phyloP scores from a whole-genome alignment of 2,113 vertebrate species.

The Pachypanchax playfairii region DNA sequence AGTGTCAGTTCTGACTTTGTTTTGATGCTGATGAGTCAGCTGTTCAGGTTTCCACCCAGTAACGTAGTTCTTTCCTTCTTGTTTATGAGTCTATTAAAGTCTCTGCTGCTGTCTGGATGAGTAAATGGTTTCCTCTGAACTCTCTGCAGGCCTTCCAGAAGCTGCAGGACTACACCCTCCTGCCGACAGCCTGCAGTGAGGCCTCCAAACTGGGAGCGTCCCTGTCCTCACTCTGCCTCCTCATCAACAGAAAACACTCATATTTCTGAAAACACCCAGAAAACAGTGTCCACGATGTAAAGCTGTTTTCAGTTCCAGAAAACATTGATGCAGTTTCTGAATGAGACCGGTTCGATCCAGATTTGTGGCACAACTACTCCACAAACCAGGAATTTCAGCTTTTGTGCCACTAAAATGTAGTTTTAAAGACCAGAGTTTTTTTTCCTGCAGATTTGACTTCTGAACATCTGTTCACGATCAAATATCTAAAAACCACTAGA shows the following conservation, averaged over 20 bases:
- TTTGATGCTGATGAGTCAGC: not conserved
- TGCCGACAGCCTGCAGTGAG: slow-evolving; percentile 89
- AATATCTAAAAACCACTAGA: too few relatives aligned
- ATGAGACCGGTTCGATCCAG: too few relatives aligned
- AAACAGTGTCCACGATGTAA: not conserved
- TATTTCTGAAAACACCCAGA: slow-evolving; percentile 57
- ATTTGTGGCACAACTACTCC: slow-evolving; percentile 15
- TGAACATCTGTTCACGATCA: too few relatives aligned
- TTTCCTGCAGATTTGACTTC: too few relatives aligned
- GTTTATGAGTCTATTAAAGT: not conserved
- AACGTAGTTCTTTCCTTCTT: slow-evolving; percentile 18
- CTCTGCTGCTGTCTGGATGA: not conserved
- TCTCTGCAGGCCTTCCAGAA: slow-evolving; percentile 86
- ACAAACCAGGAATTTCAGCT: too few relatives aligned
- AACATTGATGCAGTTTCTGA: not conserved
- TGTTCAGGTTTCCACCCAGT: slow-evolving; percentile 9
- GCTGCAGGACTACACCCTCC: slow-evolving; percentile 86
- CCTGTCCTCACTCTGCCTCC: slow-evolving; percentile 88
- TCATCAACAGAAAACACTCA: slow-evolving; percentile 85
- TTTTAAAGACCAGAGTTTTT: not conserved
- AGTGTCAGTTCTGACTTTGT: not conserved
- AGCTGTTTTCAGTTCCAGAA: not conserved
- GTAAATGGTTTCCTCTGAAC: not conserved
- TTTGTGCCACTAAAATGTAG: not conserved
- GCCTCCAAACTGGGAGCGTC: slow-evolving; percentile 85